These are phyloP conservation scores for Dysmachus trigonus DNA, from an alignment of 2,888 invertebrate genomes.

Conservation along the genomic window DNA sequence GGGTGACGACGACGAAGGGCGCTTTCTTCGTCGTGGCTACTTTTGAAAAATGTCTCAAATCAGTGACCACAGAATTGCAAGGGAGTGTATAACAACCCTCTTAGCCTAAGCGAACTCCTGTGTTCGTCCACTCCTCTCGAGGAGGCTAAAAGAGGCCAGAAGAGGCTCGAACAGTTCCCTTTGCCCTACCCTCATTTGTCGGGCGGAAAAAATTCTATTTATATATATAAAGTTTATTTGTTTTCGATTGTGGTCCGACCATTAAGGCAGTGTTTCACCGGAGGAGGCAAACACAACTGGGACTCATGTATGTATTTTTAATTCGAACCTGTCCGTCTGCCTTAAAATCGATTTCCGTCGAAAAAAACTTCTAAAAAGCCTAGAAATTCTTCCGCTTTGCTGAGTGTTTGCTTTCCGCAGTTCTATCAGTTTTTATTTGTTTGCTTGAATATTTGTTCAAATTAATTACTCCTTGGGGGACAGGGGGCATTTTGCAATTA, in stretches of 20 bases:
- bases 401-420: background rate
- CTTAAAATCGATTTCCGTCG: background rate
- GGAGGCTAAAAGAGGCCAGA: background rate
- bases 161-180: background rate
- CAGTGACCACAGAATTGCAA: conserved; percentile 8
- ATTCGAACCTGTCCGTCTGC: background rate
- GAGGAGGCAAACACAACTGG: conserved; percentile 7
- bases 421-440: background rate
- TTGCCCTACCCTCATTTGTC: background rate
- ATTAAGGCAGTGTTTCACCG: background rate
- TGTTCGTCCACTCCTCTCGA: background rate
- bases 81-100: conserved; percentile 20
- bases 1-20: conserved; percentile 2
- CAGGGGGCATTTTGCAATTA: background rate
- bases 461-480: background rate
- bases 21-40: background rate
- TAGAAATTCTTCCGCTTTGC: background rate
- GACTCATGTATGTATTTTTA: conserved; percentile 29
- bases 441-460: background rate
- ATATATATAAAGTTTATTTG: conserved; percentile 1
- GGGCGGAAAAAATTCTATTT: background rate
- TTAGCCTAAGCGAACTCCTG: conserved; percentile 27
- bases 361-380: background rate
- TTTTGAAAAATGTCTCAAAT: conserved; percentile 30
- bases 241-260: conserved; percentile 27